A percentile compares a stretch with the other conserved stretches of the same genome.
Conservation (phyloP, 2,113 vertebrate genomes). For the Rhinichthys klamathensis region DNA sequence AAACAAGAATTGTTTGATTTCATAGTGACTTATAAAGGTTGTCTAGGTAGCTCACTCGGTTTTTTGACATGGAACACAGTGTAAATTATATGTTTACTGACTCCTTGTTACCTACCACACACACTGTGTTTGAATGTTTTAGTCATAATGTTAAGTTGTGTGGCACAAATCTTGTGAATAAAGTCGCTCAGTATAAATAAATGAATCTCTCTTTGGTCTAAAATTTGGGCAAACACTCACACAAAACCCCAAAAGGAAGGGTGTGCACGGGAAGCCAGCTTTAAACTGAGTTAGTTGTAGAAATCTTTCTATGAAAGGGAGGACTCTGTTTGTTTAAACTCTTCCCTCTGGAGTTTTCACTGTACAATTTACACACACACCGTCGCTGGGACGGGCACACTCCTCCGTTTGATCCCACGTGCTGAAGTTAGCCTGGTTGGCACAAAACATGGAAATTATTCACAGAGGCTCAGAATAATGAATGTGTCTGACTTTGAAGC, state of each 20-base stretch:
- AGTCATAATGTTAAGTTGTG: background rate
- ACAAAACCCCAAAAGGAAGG: slow-evolving; percentile 10
- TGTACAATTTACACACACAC: slow-evolving; percentile 9
- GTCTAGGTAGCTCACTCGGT: background rate
- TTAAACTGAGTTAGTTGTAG: background rate
- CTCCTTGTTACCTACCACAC: slow-evolving; percentile 1
- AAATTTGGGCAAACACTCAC: background rate
- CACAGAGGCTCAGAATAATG: background rate
- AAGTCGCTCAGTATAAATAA: slow-evolving; percentile 13
- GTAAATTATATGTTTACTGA: background rate
- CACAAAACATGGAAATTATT: slow-evolving; percentile 37
- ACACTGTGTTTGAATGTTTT: background rate
- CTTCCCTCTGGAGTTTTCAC: slow-evolving; percentile 25
- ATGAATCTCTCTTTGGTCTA: slow-evolving; percentile 19
- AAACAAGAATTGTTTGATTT: too few species aligned
- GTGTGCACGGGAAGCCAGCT: slow-evolving; percentile 26
- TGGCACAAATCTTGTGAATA: slow-evolving; percentile 25
- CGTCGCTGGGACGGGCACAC: background rate
- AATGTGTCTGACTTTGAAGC: slow-evolving; percentile 26
- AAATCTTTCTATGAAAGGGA: slow-evolving; percentile 9
- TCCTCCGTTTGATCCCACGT: slow-evolving; percentile 7
- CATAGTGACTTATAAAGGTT: too few species aligned
- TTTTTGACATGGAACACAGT: background rate
- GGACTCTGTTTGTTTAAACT: slow-evolving; percentile 34
- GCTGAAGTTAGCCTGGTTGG: slow-evolving; percentile 23